phyloP scores from a whole-genome alignment of 2,113 vertebrate genomes.

The Australoheros scitulus region DNA sequence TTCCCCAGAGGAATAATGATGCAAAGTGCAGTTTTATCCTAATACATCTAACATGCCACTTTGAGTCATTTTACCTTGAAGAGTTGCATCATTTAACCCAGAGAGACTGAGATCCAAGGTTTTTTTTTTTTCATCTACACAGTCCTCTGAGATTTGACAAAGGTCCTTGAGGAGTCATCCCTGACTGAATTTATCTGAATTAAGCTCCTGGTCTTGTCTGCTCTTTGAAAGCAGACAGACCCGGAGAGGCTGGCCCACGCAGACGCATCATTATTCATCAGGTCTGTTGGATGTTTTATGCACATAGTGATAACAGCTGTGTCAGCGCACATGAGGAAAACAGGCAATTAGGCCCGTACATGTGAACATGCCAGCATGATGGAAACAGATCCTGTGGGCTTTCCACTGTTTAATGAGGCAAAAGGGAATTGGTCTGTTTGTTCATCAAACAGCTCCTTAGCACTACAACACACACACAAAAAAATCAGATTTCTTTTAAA shows the following conservation, averaged over 20 bases:
- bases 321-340: constrained; percentile 26
- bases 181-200: background rate
- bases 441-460: background rate
- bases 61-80: background rate
- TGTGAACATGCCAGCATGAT: constrained; percentile 36
- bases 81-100: constrained; percentile 8
- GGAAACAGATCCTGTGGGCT: constrained; percentile 55
- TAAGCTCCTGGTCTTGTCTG: background rate
- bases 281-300: constrained; percentile 19
- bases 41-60: background rate
- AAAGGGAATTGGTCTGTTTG: constrained; percentile 48
- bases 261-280: constrained; percentile 11
- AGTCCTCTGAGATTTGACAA: constrained; percentile 1
- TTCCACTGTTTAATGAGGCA: constrained; percentile 55
- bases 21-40: background rate
- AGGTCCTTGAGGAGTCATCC: background rate
- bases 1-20: background rate
- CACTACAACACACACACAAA: background rate
- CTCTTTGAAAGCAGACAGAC: background rate
- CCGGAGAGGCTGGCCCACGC: background rate
- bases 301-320: constrained; percentile 18
- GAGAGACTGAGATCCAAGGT: background rate
- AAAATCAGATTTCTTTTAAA: background rate
- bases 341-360: constrained; percentile 36
- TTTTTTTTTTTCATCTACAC: background rate